Percentiles rank a stretch among this genome's conserved stretches.
These are phyloP conservation scores for Thalassarche chlororhynchos DNA, from an alignment of 2,113 vertebrate species.

Conservation along the genomic window DNA sequence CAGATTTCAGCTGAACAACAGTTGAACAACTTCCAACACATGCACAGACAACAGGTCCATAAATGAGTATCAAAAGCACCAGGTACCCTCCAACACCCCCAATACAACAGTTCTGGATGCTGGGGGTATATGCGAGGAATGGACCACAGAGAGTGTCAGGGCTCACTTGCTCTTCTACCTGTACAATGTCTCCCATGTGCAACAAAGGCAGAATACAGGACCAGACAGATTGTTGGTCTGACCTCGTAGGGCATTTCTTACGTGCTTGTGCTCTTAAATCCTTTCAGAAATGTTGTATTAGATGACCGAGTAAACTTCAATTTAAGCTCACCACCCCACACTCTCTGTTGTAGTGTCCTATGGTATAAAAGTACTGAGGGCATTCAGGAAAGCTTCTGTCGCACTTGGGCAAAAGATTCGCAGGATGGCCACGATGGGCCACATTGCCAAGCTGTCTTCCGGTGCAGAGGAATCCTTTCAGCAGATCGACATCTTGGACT, in stretches of 20 bases:
- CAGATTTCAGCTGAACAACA: not conserved
- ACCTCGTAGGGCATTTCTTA: not conserved
- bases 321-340: not conserved
- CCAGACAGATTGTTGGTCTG: not conserved
- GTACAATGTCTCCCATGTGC: not conserved
- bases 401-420: not conserved
- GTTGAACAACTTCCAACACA: not conserved
- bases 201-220: not conserved
- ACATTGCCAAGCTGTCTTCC: not conserved
- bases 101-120: not conserved
- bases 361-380: not conserved
- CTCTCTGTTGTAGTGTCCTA: not conserved
- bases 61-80: not conserved
- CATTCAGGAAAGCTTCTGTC: not conserved
- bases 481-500: not conserved
- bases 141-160: not conserved
- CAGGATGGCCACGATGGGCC: not conserved
- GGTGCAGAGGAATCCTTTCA: not conserved
- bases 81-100: not conserved
- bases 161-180: not conserved
- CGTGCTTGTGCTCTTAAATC: not conserved
- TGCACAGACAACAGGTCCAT: not conserved
- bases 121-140: not conserved
- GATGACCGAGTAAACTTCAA: not conserved
- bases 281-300: not conserved